These are phyloP conservation scores for Esox niger DNA, from an alignment of 2,113 vertebrate species.

Conservation along the genomic window DNA sequence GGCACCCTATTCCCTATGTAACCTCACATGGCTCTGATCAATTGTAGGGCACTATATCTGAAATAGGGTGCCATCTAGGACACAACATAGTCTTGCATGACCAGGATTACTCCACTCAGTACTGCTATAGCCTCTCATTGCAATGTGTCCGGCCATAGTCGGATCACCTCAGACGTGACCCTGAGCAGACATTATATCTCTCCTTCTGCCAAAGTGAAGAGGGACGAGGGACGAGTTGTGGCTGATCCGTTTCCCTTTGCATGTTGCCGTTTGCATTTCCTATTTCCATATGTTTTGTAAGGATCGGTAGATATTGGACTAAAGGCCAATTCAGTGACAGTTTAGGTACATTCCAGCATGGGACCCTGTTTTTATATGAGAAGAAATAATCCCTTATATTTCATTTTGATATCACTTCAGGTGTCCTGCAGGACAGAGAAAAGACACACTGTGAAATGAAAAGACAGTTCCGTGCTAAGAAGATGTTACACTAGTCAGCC, in stretches of 20 bases:
- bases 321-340: slow-evolving; percentile 10
- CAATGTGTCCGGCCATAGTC: slow-evolving; percentile 26
- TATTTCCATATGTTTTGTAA: background rate
- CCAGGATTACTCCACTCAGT: slow-evolving; percentile 35
- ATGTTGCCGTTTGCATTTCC: background rate
- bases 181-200: slow-evolving; percentile 4
- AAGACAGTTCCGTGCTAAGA: background rate
- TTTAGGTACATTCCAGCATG: slow-evolving; percentile 23
- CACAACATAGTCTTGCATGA: background rate
- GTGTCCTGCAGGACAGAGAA: background rate
- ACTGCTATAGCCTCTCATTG: background rate
- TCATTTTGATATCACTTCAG: slow-evolving; percentile 8
- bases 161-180: slow-evolving; percentile 24
- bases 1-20: too few species aligned
- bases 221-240: slow-evolving; percentile 7
- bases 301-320: slow-evolving; percentile 21
- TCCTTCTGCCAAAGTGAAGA: slow-evolving; percentile 5
- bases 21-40: too few species aligned
- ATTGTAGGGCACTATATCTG: too few species aligned
- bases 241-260: slow-evolving; percentile 4
- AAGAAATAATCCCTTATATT: slow-evolving; percentile 1
- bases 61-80: too few species aligned
- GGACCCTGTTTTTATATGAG: slow-evolving; percentile 32
- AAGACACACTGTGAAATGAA: background rate
- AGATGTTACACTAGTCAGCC: background rate